A percentile compares a stretch with the other conserved stretches of the same genome.
Evolutionary conservation across 2,888 invertebrate genomes (phyloP).

Genomic region (Netelia fuscicornis): DNA sequence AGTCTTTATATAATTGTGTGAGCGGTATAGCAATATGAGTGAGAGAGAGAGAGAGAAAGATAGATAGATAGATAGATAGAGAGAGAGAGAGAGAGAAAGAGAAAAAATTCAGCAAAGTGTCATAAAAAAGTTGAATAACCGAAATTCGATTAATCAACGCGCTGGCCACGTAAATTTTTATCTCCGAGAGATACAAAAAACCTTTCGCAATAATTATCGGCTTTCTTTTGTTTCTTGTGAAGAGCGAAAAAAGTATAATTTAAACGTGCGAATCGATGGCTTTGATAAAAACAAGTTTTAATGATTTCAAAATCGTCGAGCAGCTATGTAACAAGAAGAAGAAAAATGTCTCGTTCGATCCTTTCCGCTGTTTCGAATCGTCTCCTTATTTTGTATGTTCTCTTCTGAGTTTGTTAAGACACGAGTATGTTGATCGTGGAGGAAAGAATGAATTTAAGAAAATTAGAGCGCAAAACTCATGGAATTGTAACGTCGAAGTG

Average conservation of each 20-base stretch:
- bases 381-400: slow-evolving; percentile 8
- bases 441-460: slow-evolving; percentile 8
- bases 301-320: not conserved
- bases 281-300: too few relatives aligned
- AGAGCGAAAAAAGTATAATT: not conserved
- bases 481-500: slow-evolving; percentile 45
- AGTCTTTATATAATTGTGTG: slow-evolving; percentile 50
- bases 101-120: slow-evolving; percentile 45
- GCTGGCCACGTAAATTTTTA: slow-evolving; percentile 58
- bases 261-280: not conserved
- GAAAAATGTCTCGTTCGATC: too few relatives aligned
- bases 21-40: slow-evolving; percentile 50
- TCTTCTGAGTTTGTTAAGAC: too few relatives aligned
- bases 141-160: slow-evolving; percentile 54
- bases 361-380: slow-evolving; percentile 1
- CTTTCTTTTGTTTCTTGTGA: slow-evolving; percentile 37
- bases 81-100: slow-evolving; percentile 28
- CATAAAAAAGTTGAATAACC: slow-evolving; percentile 29
- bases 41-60: slow-evolving; percentile 31
- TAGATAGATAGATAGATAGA: slow-evolving; percentile 23
- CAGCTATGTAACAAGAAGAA: too few relatives aligned
- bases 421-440: not conserved
- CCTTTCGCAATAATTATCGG: not conserved
- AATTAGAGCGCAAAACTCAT: slow-evolving; percentile 6
- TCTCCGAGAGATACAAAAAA: not conserved